Evolutionary conservation across 2,113 vertebrate genomes (phyloP).

Genomic region (Percopsis transmontana): DNA sequence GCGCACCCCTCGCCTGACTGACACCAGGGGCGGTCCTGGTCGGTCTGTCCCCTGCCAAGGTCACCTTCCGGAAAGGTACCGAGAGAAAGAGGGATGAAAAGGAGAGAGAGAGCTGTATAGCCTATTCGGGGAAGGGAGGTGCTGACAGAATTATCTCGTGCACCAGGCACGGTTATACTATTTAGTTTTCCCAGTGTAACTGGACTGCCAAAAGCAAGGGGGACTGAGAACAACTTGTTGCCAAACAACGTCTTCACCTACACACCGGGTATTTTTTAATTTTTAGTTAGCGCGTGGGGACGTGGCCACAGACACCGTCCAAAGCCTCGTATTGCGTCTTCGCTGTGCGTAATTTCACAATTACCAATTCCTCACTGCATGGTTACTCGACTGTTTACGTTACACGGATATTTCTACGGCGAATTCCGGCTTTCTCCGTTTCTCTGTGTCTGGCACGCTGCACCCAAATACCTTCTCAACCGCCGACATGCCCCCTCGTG

Average conservation of each 20-base stretch:
- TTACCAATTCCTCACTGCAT: too few relatives aligned
- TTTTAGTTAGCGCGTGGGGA: too few relatives aligned
- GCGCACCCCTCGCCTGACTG: conserved; percentile 40
- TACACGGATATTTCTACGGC: conserved; percentile 1
- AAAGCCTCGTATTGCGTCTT: too few relatives aligned
- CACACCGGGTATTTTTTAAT: too few relatives aligned
- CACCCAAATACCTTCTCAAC: conserved; percentile 42
- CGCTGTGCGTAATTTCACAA: too few relatives aligned
- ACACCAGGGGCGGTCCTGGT: conserved; percentile 69
- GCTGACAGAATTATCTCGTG: conserved; percentile 63
- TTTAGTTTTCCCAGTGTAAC: not conserved
- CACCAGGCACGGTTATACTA: conserved; percentile 47
- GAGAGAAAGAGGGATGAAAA: not conserved
- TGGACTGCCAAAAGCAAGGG: conserved; percentile 38
- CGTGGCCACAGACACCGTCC: too few relatives aligned
- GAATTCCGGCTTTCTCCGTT: conserved; percentile 18
- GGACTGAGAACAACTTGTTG: not conserved
- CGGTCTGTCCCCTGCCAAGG: conserved; percentile 70
- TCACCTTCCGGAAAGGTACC: conserved; percentile 63
- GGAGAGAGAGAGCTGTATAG: conserved; percentile 17
- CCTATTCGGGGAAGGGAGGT: conserved; percentile 35
- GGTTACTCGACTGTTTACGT: conserved; percentile 13
- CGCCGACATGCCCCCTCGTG: conserved; percentile 55
- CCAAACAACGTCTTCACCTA: too few relatives aligned
- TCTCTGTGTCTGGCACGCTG: conserved; percentile 28